Conservation (phyloP, 2,113 vertebrate species). For the Silurus meridionalis region DNA sequence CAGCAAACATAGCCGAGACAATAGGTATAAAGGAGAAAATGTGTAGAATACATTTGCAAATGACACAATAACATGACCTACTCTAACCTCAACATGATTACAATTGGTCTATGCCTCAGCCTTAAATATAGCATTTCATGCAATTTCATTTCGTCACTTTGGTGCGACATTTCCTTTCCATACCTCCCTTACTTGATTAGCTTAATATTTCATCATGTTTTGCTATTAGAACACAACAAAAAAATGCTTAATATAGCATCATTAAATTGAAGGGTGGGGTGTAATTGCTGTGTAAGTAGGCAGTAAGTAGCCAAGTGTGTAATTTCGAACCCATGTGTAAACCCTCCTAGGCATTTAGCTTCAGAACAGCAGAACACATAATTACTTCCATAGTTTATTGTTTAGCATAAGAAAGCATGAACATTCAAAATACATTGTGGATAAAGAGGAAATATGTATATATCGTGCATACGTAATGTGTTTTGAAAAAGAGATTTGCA, state of each 20-base stretch:
- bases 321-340: conserved; percentile 50
- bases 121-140: no score
- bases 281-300: conserved; percentile 40
- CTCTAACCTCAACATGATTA: neutral
- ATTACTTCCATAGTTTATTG: conserved; percentile 50
- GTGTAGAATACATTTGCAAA: neutral
- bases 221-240: neutral
- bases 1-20: neutral
- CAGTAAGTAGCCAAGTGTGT: conserved; percentile 31
- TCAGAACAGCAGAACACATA: conserved; percentile 45
- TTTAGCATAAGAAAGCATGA: conserved; percentile 5
- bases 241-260: conserved; percentile 10
- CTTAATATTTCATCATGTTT: conserved; percentile 21
- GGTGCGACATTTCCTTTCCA: neutral
- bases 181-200: neutral
- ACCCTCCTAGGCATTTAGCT: conserved; percentile 32
- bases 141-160: neutral
- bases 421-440: neutral
- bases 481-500: neutral
- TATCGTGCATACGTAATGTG: neutral
- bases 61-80: neutral
- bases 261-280: conserved; percentile 16
- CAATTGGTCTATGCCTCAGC: no score
- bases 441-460: neutral
- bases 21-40: neutral